phyloP scores from a whole-genome alignment of 2,888 invertebrate species.

The Agrilus mali region DNA sequence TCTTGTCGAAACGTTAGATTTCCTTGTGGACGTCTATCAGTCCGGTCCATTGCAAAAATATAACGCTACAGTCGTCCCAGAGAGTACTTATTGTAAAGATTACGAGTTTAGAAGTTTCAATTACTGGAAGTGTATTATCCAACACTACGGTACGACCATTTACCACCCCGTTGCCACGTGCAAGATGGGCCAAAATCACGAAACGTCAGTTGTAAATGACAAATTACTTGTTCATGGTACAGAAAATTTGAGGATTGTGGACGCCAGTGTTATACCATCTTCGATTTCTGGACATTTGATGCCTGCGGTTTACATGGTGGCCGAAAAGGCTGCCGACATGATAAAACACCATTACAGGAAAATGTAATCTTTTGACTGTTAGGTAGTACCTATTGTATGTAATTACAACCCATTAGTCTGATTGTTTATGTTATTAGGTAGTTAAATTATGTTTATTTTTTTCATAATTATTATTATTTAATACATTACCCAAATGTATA shows the following conservation, averaged over 20 bases:
- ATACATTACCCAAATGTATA: too few species aligned
- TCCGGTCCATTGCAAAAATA: slow-evolving; percentile 27
- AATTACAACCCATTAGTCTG: too few species aligned
- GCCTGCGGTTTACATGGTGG: slow-evolving; percentile 46
- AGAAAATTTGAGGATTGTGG: slow-evolving; percentile 38
- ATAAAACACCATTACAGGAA: slow-evolving; percentile 26
- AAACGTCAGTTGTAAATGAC: slow-evolving; percentile 33
- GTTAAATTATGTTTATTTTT: too few species aligned
- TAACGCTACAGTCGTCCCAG: slow-evolving; percentile 20
- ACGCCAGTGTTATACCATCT: slow-evolving; percentile 47
- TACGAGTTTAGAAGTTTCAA: slow-evolving; percentile 24
- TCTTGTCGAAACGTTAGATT: slow-evolving; percentile 35
- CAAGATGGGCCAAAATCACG: slow-evolving; percentile 47
- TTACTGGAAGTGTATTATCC: slow-evolving; percentile 45
- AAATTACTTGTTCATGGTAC: slow-evolving; percentile 40
- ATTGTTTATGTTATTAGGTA: too few species aligned
- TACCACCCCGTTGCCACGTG: slow-evolving; percentile 60
- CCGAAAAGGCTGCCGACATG: slow-evolving; percentile 46
- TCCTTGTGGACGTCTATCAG: slow-evolving; percentile 24
- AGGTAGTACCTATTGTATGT: too few species aligned
- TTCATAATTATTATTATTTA: too few species aligned
- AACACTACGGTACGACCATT: slow-evolving; percentile 40
- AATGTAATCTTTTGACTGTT: too few species aligned
- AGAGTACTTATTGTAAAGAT: slow-evolving; percentile 12
- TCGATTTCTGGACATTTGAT: slow-evolving; percentile 45